Conservation (phyloP, 2,888 invertebrate genomes). For the Helicoverpa assulta region DNA sequence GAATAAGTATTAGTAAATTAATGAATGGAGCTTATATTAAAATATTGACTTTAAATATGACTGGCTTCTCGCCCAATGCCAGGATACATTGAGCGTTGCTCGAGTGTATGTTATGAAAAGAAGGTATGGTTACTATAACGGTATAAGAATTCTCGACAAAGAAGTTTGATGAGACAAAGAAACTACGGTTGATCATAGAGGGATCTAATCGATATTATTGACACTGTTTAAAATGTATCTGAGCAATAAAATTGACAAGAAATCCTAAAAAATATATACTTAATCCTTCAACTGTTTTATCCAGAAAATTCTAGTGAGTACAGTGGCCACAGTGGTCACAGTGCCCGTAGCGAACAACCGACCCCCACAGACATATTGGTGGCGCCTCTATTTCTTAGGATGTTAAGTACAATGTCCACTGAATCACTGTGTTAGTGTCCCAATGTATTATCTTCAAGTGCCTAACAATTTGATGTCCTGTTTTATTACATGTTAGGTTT, state of each 20-base stretch:
- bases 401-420: constrained; percentile 86
- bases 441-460: constrained; percentile 13
- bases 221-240: not conserved
- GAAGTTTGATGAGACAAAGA: not conserved
- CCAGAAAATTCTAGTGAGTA: constrained; percentile 77
- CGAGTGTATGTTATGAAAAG: not conserved
- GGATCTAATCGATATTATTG: not conserved
- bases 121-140: not conserved
- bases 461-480: constrained; percentile 34
- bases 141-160: too few species aligned
- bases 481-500: not conserved
- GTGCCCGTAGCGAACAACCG: constrained; percentile 53
- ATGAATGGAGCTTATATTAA: not conserved
- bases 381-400: constrained; percentile 79
- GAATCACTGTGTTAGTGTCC: constrained; percentile 81
- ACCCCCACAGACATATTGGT: constrained; percentile 68
- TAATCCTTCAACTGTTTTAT: constrained; percentile 55
- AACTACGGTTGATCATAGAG: not conserved
- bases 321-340: constrained; percentile 41
- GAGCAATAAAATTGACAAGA: not conserved
- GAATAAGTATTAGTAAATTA: not conserved
- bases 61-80: too few species aligned
- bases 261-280: constrained; percentile 1
- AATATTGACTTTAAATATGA: not conserved
- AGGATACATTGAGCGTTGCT: too few species aligned